Evolutionary conservation across 2,113 vertebrate species (phyloP).

Genomic region (Otocyon megalotis): DNA sequence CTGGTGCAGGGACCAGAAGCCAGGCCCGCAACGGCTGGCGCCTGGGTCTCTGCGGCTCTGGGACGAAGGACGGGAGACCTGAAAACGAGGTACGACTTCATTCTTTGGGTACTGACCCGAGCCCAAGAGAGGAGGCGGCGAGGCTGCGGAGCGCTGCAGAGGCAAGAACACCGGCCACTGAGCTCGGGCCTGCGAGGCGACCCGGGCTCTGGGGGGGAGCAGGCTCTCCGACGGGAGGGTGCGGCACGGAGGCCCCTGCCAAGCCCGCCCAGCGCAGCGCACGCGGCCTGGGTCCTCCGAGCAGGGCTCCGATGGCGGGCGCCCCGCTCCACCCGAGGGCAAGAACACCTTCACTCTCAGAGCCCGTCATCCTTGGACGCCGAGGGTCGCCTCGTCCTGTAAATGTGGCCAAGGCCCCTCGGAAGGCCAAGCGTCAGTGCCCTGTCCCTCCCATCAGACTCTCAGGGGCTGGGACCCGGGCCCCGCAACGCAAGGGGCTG

Average conservation of each 20-base stretch:
- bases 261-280: accelerated
- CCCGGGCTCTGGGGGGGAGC: constrained; percentile 49
- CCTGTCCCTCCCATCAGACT: neutral
- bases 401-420: neutral
- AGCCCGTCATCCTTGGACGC: neutral
- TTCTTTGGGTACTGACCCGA: neutral
- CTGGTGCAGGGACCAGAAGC: neutral
- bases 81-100: neutral
- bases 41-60: neutral
- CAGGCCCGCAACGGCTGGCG: accelerated
- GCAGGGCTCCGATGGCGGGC: accelerated
- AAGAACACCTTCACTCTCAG: neutral
- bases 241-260: neutral
- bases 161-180: constrained; percentile 32
- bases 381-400: neutral
- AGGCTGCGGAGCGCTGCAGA: neutral
- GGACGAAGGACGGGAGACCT: neutral
- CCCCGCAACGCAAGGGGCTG: neutral
- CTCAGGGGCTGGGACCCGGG: neutral
- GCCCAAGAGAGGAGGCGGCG: neutral
- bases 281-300: accelerated
- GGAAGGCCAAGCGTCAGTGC: neutral
- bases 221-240: neutral
- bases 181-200: constrained; percentile 50
- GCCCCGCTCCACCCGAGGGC: neutral